These are phyloP conservation scores for Antheraea assamensis DNA, from an alignment of 2,888 invertebrate genomes.

Conservation along the genomic window DNA sequence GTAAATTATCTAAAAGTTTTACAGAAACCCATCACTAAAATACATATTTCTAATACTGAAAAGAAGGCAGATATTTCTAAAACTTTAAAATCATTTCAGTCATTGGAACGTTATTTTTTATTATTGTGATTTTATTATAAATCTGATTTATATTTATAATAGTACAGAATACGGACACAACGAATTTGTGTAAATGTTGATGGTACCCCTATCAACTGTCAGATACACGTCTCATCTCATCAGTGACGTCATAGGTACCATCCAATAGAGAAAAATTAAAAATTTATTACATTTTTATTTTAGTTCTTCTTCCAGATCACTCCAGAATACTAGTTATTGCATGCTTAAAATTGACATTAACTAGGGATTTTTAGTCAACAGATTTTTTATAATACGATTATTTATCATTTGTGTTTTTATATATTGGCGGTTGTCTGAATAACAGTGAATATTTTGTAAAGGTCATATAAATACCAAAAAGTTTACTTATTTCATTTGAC, in stretches of 20 bases:
- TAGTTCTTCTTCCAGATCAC: no score
- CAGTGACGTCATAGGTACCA: slow-evolving; percentile 62
- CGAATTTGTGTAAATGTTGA: slow-evolving; percentile 34
- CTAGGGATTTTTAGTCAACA: neutral
- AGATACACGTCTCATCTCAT: slow-evolving; percentile 64
- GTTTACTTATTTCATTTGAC: neutral
- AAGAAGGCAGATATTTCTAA: no score
- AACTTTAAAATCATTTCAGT: neutral
- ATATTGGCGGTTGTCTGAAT: neutral
- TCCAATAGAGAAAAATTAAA: slow-evolving; percentile 56
- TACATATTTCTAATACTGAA: no score
- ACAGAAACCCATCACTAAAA: neutral
- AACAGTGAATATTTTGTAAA: neutral
- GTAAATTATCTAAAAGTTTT: neutral
- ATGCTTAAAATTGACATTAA: slow-evolving; percentile 31
- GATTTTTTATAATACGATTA: neutral
- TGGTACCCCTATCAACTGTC: slow-evolving; percentile 75
- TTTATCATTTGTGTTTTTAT: neutral
- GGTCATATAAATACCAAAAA: neutral
- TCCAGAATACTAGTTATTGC: no score
- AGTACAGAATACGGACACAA: slow-evolving; percentile 35
- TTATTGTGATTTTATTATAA: neutral
- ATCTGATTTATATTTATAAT: neutral
- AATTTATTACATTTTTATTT: slow-evolving; percentile 14
- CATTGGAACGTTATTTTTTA: neutral